These are phyloP conservation scores for Cryptocephalus primarius DNA, from an alignment of 2,888 invertebrate genomes.

Conservation along the genomic window DNA sequence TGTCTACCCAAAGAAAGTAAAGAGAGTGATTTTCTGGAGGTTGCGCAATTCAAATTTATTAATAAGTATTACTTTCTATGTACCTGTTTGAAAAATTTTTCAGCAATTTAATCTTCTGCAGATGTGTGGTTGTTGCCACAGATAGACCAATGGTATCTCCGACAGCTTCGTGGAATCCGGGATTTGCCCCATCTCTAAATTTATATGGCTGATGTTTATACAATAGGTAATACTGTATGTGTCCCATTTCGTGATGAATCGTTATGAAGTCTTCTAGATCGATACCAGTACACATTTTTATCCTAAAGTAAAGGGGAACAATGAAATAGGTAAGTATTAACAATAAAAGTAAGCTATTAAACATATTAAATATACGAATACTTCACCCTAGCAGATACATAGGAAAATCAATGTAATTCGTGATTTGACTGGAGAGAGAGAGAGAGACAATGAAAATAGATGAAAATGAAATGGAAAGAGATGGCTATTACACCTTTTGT, in stretches of 20 bases:
- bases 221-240: constrained; percentile 53
- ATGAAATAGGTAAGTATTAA: constrained; percentile 7
- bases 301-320: constrained; percentile 35
- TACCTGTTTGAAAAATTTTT: constrained; percentile 10
- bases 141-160: constrained; percentile 52
- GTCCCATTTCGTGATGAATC: constrained; percentile 65
- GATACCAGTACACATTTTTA: constrained; percentile 50
- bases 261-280: constrained; percentile 49
- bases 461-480: no score
- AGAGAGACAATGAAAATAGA: no score
- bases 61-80: no score
- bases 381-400: no score
- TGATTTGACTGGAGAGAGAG: no score
- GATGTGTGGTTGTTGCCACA: constrained; percentile 42
- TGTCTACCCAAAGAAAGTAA: no score
- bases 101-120: constrained; percentile 38
- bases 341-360: no score
- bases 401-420: no score
- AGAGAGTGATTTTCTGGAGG: no score
- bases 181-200: constrained; percentile 43
- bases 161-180: constrained; percentile 54
- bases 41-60: no score
- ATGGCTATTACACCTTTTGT: no score
- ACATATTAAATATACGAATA: no score
- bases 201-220: constrained; percentile 45